Conservation (phyloP, 2,797 vertebrate genomes). For the Rhinogobio ventralis region DNA sequence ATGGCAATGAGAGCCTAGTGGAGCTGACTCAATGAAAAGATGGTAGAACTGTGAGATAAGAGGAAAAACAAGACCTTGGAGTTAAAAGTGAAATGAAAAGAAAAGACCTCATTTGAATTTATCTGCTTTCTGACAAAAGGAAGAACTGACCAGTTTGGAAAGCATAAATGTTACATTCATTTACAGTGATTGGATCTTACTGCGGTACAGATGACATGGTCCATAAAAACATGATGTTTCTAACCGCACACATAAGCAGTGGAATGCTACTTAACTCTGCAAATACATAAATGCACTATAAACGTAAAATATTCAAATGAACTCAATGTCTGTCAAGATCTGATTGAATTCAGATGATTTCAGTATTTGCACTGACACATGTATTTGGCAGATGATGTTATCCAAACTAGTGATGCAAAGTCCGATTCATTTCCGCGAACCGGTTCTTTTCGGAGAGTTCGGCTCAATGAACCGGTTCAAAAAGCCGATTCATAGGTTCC, state of each 20-base stretch:
- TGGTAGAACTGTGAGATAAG: constrained; percentile 13
- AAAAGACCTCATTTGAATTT: constrained; percentile 29
- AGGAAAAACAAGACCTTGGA: constrained; percentile 33
- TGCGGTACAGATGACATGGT: not conserved
- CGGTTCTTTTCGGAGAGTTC: too few relatives aligned
- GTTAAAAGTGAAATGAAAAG: constrained; percentile 35
- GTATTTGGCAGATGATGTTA: not conserved
- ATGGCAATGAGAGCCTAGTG: not conserved
- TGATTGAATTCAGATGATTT: not conserved
- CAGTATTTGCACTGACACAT: not conserved
- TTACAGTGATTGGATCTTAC: not conserved
- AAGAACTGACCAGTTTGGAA: not conserved
- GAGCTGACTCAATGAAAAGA: constrained; percentile 21
- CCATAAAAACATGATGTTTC: not conserved
- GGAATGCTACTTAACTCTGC: not conserved
- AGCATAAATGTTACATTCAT: constrained; percentile 14
- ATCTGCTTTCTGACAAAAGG: constrained; percentile 15
- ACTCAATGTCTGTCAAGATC: not conserved
- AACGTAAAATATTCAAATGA: not conserved
- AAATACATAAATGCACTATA: not conserved
- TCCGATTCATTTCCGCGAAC: too few relatives aligned
- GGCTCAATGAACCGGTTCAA: too few relatives aligned
- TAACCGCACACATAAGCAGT: not conserved
- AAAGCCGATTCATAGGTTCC: too few relatives aligned
- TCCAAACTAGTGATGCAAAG: too few relatives aligned